Base-by-base conservation (phyloP, 2,888 invertebrate genomes). In the Lomographa bimaculata region DNA sequence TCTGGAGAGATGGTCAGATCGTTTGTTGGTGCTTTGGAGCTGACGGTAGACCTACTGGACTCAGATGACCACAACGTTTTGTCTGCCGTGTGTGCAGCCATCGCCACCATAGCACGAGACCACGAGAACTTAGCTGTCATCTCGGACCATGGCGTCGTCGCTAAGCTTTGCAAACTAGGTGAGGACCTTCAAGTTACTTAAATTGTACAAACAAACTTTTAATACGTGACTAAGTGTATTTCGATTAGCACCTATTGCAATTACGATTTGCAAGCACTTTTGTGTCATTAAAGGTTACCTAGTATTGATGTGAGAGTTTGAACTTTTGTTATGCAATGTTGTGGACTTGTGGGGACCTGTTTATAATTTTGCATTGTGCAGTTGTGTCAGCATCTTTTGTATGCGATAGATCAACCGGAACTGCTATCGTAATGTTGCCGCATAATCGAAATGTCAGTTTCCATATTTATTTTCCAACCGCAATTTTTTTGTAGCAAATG, bases 1-100 rank as follows among this genome's bases (percentile, higher is more conserved):
- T 96, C 98, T 0, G 96, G 97, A 0, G 97, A 98, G 80, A 94
- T 97, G 92, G 97, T 98, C 6, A 89, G 98, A 20, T 97, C 97
- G 48, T 96, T 98, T 70, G 98, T 98, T 0, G 98, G 98, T 0
- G 98, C 97, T 24, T 87, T 98, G 61, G 98, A 98, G 67, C 84
- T 98, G 32, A 94, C 97, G 0, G 98, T 98, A 2, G 95, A 95
- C 52, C 87, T 98, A n/a, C 85, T 98, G 7, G 94, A 94, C 68
- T 97, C 96, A 0, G 91, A 91, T 27, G 94, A 97, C 56, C 92
- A 91, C 27, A 91, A 94, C 48, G 98, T 98, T 0, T 77, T 98
- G 37, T 95, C 97, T 0, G 95, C 96, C 0, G 95, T 96, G 0
- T 98, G 98, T 71, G 96, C 97, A 0, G 97, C 97, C 0, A 95